phyloP scores from a whole-genome alignment of 2,113 vertebrate species.

The Pao palembangensis region DNA sequence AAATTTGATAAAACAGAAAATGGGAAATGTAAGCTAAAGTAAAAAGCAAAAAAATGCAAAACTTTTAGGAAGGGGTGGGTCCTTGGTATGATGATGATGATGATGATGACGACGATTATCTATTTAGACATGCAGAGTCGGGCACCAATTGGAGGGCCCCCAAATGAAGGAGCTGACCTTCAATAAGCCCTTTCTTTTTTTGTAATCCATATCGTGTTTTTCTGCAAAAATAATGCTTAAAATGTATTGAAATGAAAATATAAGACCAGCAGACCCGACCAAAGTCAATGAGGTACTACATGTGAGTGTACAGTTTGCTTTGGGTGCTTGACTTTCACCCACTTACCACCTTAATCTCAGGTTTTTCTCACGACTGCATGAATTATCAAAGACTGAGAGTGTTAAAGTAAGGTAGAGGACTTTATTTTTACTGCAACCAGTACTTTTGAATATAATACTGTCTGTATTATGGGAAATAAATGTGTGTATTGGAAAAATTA shows the following conservation, averaged over 20 bases:
- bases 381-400: slow-evolving; percentile 1
- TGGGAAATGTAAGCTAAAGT: slow-evolving; percentile 55
- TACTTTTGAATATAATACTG: too few relatives aligned
- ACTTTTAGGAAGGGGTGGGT: slow-evolving; percentile 54
- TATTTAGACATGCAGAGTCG: slow-evolving; percentile 71
- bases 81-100: slow-evolving; percentile 63
- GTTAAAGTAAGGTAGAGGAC: background rate
- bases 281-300: slow-evolving; percentile 58
- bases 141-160: slow-evolving; percentile 66
- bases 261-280: slow-evolving; percentile 43
- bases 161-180: slow-evolving; percentile 80
- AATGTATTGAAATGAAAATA: slow-evolving; percentile 40
- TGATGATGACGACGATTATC: slow-evolving; percentile 44
- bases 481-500: too few relatives aligned
- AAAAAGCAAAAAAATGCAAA: slow-evolving; percentile 42
- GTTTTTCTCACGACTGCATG: background rate
- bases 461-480: too few relatives aligned
- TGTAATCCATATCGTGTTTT: slow-evolving; percentile 74
- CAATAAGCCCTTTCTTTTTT: slow-evolving; percentile 71
- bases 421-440: too few relatives aligned
- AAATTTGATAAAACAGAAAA: slow-evolving; percentile 66
- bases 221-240: slow-evolving; percentile 59
- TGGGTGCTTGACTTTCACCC: slow-evolving; percentile 21
- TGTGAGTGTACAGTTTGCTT: slow-evolving; percentile 41
- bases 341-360: background rate